Evolutionary conservation across 2,797 vertebrate species (phyloP), one percentile per base, ranked within the genome.

Genomic region (Semotilus atromaculatus): DNA sequence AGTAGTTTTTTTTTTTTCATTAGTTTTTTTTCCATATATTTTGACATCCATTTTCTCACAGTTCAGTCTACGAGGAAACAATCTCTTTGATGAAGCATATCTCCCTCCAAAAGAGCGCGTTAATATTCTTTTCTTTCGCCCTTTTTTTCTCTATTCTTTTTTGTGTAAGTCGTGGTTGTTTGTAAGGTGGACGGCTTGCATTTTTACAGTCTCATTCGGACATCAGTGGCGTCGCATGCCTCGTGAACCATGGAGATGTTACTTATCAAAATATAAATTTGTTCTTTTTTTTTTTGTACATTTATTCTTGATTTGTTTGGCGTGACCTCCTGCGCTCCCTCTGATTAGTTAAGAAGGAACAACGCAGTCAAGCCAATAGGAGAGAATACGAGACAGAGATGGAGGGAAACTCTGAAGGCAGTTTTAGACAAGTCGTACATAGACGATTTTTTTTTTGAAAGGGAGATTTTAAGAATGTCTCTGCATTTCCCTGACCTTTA

Each of bases 21-120:
- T 89, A 72, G 86, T 91, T 77, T 80, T 92, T 92, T 91, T 91
- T 90, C 90, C 91, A 90, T 90, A 92, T 92, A 87, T 90, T 72
- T 85, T 62, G 72, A 89, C 83, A 83, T 86, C 83, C 81, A 77
- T 67, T 71, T 62, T 77, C 75, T 19, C 64, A 51, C 84, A 82
- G 73, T 85, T 86, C 80, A 84, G 68, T 83, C 84, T 83, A 81
- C 19, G 75, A 71, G 64, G 51, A 60, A 36, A 40, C 43, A 70
- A 82, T 73, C 38, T 81, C 71, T 78, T 64, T 64, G 68, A 73
- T 80, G 74, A 70, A 70, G 34, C 68, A 55, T 23, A 48, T 62
- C 40, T 73, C 26, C 19, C 36, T 31, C 72, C 53, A 13, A 55
- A 29, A 76, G 34, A 68, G 81, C 23, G 8, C 40, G 14, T 31